phyloP scores from a whole-genome alignment of 1,140 invertebrate genomes.

The Acyrthosiphon pisum region DNA sequence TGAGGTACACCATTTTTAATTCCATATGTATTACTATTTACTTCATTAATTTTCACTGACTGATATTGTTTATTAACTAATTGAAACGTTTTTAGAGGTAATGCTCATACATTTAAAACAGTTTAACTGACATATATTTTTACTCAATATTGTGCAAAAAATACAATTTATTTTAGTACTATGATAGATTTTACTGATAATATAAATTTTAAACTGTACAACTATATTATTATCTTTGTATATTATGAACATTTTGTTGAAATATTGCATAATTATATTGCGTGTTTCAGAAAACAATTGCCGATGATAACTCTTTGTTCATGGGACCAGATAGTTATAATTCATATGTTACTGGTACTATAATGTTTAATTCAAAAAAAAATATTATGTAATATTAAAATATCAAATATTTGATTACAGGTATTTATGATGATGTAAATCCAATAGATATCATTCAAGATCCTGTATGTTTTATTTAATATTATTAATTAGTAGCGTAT shows the following conservation, averaged over 20 bases:
- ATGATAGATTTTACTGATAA: neutral
- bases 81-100: too few species aligned
- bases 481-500: neutral
- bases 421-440: constrained; percentile 13
- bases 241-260: neutral
- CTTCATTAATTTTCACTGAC: too few species aligned
- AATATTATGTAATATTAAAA: neutral
- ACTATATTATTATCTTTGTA: neutral
- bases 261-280: neutral
- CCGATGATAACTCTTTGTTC: neutral
- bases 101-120: too few species aligned
- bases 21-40: too few species aligned
- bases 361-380: neutral
- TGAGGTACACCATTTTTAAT: too few species aligned
- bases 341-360: constrained; percentile 30
- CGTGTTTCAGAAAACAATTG: neutral
- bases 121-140: too few species aligned
- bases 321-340: constrained; percentile 19
- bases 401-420: neutral
- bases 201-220: neutral
- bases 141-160: too few species aligned
- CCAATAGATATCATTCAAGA: constrained; percentile 32
- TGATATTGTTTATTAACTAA: too few species aligned
- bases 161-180: neutral
- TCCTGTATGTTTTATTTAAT: constrained; percentile 11